These are phyloP conservation scores for Ophraella communa DNA, from an alignment of 2,888 invertebrate genomes.

Conservation along the genomic window DNA sequence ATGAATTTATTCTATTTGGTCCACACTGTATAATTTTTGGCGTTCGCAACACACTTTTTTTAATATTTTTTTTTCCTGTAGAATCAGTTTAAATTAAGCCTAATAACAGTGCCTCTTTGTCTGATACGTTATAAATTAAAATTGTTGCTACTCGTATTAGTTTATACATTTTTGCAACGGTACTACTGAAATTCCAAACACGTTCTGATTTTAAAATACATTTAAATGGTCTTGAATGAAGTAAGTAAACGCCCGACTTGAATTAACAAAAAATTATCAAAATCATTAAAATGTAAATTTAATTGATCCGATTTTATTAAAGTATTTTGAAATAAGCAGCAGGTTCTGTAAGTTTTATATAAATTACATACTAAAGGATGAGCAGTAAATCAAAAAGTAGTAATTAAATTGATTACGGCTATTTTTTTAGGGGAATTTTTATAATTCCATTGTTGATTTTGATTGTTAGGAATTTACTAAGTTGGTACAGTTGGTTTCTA, in stretches of 20 bases:
- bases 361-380: background rate
- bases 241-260: background rate
- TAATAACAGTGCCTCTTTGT: too few relatives aligned
- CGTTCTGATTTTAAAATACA: background rate
- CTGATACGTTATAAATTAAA: too few relatives aligned
- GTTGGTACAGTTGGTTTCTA: too few relatives aligned
- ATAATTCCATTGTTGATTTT: constrained; percentile 1
- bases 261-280: background rate
- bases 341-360: background rate
- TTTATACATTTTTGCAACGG: background rate
- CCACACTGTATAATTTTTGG: too few relatives aligned
- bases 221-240: background rate
- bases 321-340: background rate
- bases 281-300: background rate
- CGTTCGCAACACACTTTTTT: too few relatives aligned
- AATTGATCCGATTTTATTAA: background rate
- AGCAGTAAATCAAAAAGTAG: constrained; percentile 1
- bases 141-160: too few relatives aligned
- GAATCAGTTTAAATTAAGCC: too few relatives aligned
- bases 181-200: background rate
- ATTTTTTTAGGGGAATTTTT: background rate
- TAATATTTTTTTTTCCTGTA: too few relatives aligned
- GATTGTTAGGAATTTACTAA: background rate
- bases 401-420: background rate
- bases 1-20: too few relatives aligned